Percentiles rank a stretch among this genome's conserved stretches.
These are phyloP conservation scores for Alloplasta piceator DNA, from an alignment of 2,888 invertebrate species.

Conservation along the genomic window DNA sequence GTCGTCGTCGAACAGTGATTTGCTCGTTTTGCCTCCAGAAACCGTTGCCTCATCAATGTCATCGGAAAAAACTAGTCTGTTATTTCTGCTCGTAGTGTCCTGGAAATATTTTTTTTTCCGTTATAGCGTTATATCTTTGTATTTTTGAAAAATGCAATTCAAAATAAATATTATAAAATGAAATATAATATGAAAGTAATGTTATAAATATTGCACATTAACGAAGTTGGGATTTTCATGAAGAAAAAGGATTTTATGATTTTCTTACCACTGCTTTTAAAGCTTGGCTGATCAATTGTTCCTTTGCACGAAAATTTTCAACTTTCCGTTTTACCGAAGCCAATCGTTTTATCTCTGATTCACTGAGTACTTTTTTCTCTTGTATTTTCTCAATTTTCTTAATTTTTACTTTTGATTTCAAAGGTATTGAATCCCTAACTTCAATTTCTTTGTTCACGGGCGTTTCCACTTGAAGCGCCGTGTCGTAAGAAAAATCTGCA, in stretches of 20 bases:
- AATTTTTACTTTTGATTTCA: neutral
- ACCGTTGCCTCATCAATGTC: conserved; percentile 72
- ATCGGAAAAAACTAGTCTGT: conserved; percentile 88
- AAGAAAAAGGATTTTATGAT: neutral
- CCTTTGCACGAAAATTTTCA: conserved; percentile 87
- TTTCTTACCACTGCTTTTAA: conserved; percentile 86
- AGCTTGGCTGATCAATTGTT: conserved; percentile 87
- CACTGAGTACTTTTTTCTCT: conserved; percentile 70
- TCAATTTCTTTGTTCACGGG: neutral
- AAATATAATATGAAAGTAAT: no score
- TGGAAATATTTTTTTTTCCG: conserved; percentile 70
- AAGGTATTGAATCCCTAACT: neutral
- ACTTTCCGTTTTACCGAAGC: conserved; percentile 88
- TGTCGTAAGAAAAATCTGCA: conserved; percentile 31
- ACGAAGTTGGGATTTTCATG: no score
- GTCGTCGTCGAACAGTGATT: conserved; percentile 82
- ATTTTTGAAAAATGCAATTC: neutral
- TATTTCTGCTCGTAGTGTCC: conserved; percentile 85
- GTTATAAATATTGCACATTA: no score
- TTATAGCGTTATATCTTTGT: conserved; percentile 19
- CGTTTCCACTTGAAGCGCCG: conserved; percentile 24
- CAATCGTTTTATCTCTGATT: conserved; percentile 87
- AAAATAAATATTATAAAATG: no score
- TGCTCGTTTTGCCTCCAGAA: conserved; percentile 65
- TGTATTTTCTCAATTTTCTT: neutral